Evolutionary conservation across 2,888 invertebrate genomes (phyloP).

Genomic region (Hypolimnas misippus): DNA sequence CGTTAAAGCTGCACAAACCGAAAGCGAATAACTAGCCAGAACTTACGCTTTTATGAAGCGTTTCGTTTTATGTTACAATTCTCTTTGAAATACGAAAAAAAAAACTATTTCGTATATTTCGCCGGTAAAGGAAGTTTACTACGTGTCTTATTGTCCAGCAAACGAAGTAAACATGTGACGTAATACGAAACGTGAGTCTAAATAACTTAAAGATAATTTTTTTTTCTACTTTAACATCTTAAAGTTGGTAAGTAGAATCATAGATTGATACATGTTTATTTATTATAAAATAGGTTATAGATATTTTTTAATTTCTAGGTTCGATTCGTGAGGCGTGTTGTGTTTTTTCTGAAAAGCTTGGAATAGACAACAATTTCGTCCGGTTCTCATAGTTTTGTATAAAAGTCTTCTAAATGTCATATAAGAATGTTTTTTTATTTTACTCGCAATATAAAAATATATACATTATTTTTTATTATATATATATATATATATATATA

Average conservation of each 20-base stretch:
- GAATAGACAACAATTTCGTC: no score
- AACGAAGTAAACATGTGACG: not conserved
- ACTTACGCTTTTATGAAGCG: constrained; percentile 10
- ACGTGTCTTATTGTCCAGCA: not conserved
- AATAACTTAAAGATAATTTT: not conserved
- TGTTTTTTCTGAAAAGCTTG: no score
- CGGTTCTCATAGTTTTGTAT: no score
- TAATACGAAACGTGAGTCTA: not conserved
- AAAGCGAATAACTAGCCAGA: not conserved
- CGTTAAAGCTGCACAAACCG: not conserved
- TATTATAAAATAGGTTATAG: not conserved
- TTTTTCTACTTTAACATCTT: not conserved
- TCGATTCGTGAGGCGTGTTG: no score
- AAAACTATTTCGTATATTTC: constrained; percentile 2
- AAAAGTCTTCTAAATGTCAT: no score
- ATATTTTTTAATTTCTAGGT: no score
- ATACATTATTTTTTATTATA: no score
- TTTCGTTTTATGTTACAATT: constrained; percentile 14
- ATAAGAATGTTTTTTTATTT: no score
- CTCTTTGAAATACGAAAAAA: constrained; percentile 1
- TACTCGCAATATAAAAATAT: no score
- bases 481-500: no score
- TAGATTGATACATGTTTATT: not conserved
- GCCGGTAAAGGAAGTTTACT: not conserved
- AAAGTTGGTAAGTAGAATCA: not conserved